A percentile compares a stretch with the other conserved stretches of the same genome.
These are phyloP conservation scores for Nemoura dubitans DNA, from an alignment of 2,888 invertebrate genomes.

Conservation along the genomic window DNA sequence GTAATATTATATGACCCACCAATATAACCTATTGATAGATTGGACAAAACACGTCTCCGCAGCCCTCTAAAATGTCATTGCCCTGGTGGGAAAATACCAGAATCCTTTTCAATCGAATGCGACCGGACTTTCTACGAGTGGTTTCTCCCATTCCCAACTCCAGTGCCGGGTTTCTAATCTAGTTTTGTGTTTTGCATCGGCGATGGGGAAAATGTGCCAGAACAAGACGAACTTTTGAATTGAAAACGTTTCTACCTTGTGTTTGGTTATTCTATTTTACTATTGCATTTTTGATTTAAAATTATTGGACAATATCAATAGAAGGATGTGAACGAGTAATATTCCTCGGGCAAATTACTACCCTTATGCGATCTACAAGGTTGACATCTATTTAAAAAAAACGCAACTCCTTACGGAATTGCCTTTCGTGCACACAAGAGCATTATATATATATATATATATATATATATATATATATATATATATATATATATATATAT, in stretches of 20 bases:
- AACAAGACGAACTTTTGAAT: not conserved
- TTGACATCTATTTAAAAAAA: too few species aligned
- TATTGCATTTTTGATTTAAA: too few species aligned
- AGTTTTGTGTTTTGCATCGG: not conserved
- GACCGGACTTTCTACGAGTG: not conserved
- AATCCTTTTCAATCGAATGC: not conserved
- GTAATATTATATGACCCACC: constrained; percentile 21
- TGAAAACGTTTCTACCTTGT: not conserved
- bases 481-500: too few species aligned
- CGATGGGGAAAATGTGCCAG: not conserved
- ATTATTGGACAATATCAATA: too few species aligned
- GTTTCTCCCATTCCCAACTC: not conserved
- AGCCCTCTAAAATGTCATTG: constrained; percentile 26
- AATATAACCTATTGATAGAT: constrained; percentile 32
- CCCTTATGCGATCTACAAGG: too few species aligned
- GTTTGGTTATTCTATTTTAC: not conserved
- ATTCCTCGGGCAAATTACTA: too few species aligned
- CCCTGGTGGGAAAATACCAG: constrained; percentile 22
- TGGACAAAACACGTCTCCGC: constrained; percentile 10
- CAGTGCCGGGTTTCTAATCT: not conserved
- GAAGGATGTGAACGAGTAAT: too few species aligned
- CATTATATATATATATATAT: too few species aligned
- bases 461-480: too few species aligned
- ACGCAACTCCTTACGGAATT: too few species aligned
- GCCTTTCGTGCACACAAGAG: too few species aligned